These are phyloP conservation scores for Limnephilus auricula DNA, from an alignment of 2,888 invertebrate species.

Conservation along the genomic window DNA sequence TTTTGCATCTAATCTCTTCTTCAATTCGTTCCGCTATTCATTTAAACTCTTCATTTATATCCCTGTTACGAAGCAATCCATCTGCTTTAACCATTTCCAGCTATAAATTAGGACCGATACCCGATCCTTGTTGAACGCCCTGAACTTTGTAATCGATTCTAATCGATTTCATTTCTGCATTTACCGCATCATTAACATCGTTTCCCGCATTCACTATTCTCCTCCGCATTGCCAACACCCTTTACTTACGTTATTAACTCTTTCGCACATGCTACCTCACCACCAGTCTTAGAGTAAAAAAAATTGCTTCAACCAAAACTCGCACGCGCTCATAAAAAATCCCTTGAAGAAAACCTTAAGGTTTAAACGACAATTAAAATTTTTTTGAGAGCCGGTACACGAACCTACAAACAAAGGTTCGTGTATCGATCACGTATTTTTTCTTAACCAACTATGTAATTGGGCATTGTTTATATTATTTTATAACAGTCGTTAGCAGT, in stretches of 20 bases:
- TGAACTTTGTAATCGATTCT: neutral
- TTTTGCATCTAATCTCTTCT: neutral
- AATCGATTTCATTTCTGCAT: neutral
- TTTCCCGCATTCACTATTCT: neutral
- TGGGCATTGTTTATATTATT: neutral
- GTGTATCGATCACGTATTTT: neutral
- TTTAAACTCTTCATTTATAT: constrained; percentile 2
- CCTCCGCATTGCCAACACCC: neutral
- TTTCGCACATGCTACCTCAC: neutral
- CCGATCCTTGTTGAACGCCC: neutral
- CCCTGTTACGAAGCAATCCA: neutral
- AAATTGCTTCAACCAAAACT: neutral
- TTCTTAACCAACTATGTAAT: neutral
- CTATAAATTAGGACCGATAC: neutral
- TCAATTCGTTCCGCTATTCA: neutral
- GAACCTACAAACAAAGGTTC: neutral
- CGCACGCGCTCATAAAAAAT: neutral
- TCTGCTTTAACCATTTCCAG: neutral
- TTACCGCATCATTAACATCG: neutral
- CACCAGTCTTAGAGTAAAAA: neutral
- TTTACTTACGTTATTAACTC: neutral
- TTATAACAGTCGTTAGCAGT: neutral
- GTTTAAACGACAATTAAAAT: too few relatives aligned
- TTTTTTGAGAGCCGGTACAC: too few relatives aligned
- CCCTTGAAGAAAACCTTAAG: neutral